Conservation (phyloP, 2,113 vertebrate genomes). For the Garra rufa region DNA sequence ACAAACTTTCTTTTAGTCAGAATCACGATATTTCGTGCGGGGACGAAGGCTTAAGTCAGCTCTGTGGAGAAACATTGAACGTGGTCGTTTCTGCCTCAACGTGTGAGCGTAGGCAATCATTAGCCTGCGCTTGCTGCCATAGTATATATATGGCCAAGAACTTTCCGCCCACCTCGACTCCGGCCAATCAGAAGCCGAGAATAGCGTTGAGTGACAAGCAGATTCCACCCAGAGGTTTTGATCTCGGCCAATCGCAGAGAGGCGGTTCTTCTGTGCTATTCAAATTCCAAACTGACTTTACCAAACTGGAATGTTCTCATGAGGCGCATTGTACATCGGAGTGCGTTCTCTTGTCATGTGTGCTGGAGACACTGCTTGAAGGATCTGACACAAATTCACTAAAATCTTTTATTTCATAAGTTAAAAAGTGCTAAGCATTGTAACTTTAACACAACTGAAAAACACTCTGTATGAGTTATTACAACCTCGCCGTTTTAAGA, state of each 20-base stretch:
- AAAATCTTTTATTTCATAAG: background rate
- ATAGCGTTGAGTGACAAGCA: constrained; percentile 71
- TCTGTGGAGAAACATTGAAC: constrained; percentile 73
- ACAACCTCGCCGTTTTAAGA: background rate
- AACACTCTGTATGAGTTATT: background rate
- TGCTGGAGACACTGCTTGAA: background rate
- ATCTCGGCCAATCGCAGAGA: constrained; percentile 78
- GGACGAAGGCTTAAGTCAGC: constrained; percentile 67
- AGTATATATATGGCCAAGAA: constrained; percentile 71
- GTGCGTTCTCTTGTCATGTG: constrained; percentile 35
- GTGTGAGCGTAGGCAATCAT: constrained; percentile 77
- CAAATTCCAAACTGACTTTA: constrained; percentile 79
- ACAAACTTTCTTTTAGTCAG: constrained; percentile 60
- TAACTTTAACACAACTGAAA: background rate
- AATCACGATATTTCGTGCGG: constrained; percentile 58
- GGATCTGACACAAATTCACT: background rate
- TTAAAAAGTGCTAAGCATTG: background rate
- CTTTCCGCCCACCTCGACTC: constrained; percentile 56
- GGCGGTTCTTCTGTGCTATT: constrained; percentile 79
- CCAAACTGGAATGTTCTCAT: constrained; percentile 79
- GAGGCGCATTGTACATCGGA: constrained; percentile 56
- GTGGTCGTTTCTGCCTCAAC: constrained; percentile 51
- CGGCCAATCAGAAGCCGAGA: constrained; percentile 67
- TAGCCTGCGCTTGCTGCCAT: constrained; percentile 70
- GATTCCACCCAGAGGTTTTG: constrained; percentile 62